Evolutionary conservation across 2,888 invertebrate species (phyloP), one percentile per base, ranked within the genome.

Genomic region (Drosophila sordidula): DNA sequence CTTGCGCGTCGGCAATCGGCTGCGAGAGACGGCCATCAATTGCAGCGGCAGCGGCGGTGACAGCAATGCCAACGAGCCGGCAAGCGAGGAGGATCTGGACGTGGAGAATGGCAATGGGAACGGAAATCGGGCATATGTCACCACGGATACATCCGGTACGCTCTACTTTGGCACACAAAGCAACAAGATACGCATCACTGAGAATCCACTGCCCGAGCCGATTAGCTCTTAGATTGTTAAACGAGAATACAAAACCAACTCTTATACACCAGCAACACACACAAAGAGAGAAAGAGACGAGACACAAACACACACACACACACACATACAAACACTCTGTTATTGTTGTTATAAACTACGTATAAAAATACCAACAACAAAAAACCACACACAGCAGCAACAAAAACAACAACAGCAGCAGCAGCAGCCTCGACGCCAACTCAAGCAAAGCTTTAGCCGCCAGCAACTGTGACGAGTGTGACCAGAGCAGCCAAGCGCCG

Each of bases 151-250:
- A 57, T 77, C 85, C 65, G 90, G 89, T 14, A 91, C 91, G 34
- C 77, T 91, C 32, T 91, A 91, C 69, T 89, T 87, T 63, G 79
- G 85, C 72, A 83, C 84, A 70, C 91, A 90, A 61, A 89, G 83
- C 77, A 91, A 90, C 81, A 91, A 91, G 76, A 92, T 92, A 80
- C 92, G 92, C 75, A 92, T 92, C 73, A 92, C 92, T 54, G 92
- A 92, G 82, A 92, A 92, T 87, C 92, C 92, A 80, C 86, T 92
- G 88, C 92, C 92, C 65, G 92, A 92, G 79, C 90, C 92, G 69
- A 91, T 92, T 66, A 90, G 90, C 87, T 92, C 92, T 84, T 92
- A 92, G 87, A 88, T 81, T 80, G 84, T 70, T 70, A 55, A 65
- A 55, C 38, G 42, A 44, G 51, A 50, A 55, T 59, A 46, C 38